Evolutionary conservation across 1,140 invertebrate species (phyloP).

Genomic region (Oedothorax gibbosus): DNA sequence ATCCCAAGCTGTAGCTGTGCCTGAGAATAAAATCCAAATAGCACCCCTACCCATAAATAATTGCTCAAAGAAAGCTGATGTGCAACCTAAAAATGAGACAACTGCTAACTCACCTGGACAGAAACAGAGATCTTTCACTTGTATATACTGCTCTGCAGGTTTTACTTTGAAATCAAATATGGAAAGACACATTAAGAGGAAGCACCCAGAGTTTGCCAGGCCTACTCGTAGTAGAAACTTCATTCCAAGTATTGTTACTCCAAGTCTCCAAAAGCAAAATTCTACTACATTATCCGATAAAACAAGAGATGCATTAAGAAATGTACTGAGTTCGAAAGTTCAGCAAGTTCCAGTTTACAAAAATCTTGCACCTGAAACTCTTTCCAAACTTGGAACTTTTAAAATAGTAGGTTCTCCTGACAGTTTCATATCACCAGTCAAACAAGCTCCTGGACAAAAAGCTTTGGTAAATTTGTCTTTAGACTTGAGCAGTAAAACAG

Average conservation of each 20-base stretch:
- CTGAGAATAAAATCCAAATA: slow-evolving; percentile 29
- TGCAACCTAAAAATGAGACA: neutral
- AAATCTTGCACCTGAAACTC: slow-evolving; percentile 11
- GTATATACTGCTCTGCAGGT: slow-evolving; percentile 86
- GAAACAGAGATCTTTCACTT: slow-evolving; percentile 87
- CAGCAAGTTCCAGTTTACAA: slow-evolving; percentile 49
- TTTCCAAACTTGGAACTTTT: slow-evolving; percentile 30
- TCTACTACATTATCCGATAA: slow-evolving; percentile 56
- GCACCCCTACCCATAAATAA: slow-evolving; percentile 24
- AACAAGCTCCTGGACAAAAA: slow-evolving; percentile 2
- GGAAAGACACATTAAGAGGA: slow-evolving; percentile 93
- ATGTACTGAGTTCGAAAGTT: slow-evolving; percentile 60
- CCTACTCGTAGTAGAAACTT: slow-evolving; percentile 56
- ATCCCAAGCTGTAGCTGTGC: neutral
- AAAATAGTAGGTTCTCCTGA: slow-evolving; percentile 39
- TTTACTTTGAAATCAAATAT: slow-evolving; percentile 93
- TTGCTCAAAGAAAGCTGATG: slow-evolving; percentile 17
- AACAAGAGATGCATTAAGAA: slow-evolving; percentile 62
- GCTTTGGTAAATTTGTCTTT: slow-evolving; percentile 36
- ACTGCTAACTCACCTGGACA: slow-evolving; percentile 69
- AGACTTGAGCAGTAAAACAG: slow-evolving; percentile 33
- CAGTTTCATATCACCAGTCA: slow-evolving; percentile 20
- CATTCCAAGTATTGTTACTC: slow-evolving; percentile 46
- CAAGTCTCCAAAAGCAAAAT: slow-evolving; percentile 49
- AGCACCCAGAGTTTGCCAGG: slow-evolving; percentile 79